phyloP scores from a whole-genome alignment of 2,888 invertebrate genomes.

The Eretmocerus hayati region DNA sequence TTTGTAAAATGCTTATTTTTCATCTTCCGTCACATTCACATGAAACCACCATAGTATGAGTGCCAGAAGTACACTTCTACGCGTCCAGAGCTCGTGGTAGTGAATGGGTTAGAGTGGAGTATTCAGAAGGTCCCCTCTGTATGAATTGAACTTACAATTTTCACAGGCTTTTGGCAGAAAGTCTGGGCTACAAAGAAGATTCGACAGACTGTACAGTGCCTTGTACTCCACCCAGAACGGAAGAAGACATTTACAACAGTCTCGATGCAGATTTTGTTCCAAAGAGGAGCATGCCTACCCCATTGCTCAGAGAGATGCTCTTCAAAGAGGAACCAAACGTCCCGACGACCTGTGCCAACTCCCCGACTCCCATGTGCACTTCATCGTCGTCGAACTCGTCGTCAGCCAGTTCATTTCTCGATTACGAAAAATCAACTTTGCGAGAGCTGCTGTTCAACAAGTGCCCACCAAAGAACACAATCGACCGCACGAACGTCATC shows the following conservation, averaged over 20 bases:
- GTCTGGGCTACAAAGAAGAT: conserved; percentile 43
- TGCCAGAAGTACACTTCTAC: too few relatives aligned
- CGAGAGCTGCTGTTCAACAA: conserved; percentile 34
- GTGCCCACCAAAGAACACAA: background rate
- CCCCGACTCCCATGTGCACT: conserved; percentile 17
- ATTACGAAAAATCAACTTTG: conserved; percentile 48
- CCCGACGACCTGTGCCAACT: conserved; percentile 24
- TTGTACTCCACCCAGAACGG: conserved; percentile 42
- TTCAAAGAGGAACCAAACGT: conserved; percentile 40
- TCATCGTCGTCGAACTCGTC: conserved; percentile 19
- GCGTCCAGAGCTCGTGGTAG: too few relatives aligned
- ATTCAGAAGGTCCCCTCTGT: conserved; percentile 18
- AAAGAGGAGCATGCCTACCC: conserved; percentile 30
- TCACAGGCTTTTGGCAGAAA: conserved; percentile 40
- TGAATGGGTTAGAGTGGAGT: too few relatives aligned
- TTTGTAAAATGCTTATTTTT: too few relatives aligned
- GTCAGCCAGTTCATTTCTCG: conserved; percentile 38
- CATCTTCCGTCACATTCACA: too few relatives aligned
- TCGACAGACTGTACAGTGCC: conserved; percentile 45
- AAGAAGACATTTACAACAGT: conserved; percentile 44
- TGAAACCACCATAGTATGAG: background rate
- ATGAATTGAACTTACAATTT: background rate
- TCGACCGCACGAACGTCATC: background rate
- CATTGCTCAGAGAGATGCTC: conserved; percentile 41
- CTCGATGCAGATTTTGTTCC: conserved; percentile 43